Conservation (phyloP, 2,797 vertebrate species). For the Cossypha niveicapilla region DNA sequence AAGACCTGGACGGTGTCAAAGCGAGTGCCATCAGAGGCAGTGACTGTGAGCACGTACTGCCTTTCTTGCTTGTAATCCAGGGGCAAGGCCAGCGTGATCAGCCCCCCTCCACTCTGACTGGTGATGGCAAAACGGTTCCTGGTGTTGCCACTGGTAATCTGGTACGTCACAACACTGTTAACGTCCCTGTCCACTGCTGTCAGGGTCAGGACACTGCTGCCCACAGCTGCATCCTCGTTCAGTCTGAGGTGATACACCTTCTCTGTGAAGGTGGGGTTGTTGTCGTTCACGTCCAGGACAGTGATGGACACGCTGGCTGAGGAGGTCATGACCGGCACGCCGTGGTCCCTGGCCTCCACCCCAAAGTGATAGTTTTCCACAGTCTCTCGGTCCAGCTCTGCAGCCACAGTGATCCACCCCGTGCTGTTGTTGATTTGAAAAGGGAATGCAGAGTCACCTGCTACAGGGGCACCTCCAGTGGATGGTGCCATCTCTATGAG, state of each 20-base stretch:
- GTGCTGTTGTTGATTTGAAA: conserved; percentile 96
- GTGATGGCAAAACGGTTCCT: conserved; percentile 96
- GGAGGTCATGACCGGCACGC: conserved; percentile 87
- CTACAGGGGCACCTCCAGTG: background rate
- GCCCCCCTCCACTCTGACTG: conserved; percentile 93
- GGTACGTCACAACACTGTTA: conserved; percentile 95
- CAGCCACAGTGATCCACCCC: conserved; percentile 89
- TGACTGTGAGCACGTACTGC: conserved; percentile 91
- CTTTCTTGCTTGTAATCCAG: conserved; percentile 98
- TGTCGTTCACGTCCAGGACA: conserved; percentile 93
- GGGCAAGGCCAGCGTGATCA: conserved; percentile 90
- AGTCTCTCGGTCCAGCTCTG: conserved; percentile 89
- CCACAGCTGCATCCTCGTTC: conserved; percentile 92
- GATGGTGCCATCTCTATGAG: conserved; percentile 80
- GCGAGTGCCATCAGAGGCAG: conserved; percentile 92
- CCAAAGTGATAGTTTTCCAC: conserved; percentile 91
- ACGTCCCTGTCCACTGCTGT: conserved; percentile 89
- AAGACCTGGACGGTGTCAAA: conserved; percentile 91
- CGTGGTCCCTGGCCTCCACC: conserved; percentile 91
- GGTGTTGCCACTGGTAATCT: conserved; percentile 97
- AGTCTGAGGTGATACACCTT: conserved; percentile 89
- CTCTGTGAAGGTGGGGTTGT: conserved; percentile 90
- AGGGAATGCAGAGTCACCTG: conserved; percentile 74
- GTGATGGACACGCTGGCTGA: conserved; percentile 93
- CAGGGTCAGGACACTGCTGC: conserved; percentile 90